Base-by-base conservation (phyloP, 1,140 invertebrate genomes). In the Anadara kagoshimensis region DNA sequence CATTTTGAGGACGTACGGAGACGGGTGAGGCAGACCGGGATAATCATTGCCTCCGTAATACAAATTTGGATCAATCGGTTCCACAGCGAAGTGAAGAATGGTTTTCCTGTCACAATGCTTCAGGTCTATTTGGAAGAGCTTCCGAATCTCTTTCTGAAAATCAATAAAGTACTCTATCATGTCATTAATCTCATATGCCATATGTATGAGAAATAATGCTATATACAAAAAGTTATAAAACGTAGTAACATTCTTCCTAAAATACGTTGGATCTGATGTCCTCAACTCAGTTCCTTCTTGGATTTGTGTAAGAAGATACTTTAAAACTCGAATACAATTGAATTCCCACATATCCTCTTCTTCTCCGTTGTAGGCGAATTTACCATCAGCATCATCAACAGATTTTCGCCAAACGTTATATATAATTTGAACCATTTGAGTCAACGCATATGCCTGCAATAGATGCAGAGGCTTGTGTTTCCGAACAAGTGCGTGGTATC, bases 381-480 rank as follows among this genome's bases (percentile, higher is more conserved):
- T 16, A 22, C 49, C 16, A 18, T 16, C 16, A 51, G 20, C 4
- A 10, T 51, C 49, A 22, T 51, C 49, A 22, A 51, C 49, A 51
- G 49, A 51, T 63, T 24, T 63, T 45, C 45, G 20, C 45, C 22
- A 47, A 63, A 71, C 26, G 24, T 71, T 41, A 54, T 51, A 56
- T 36, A 71, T 24, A 71, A 49, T 45, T 26, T 61, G 51, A 44
- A 71, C 36, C 22, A 63, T 24, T 51, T 71, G 69, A 56, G 69
- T 63, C 41, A 71, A n/a, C 5, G 69, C 47, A 56, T 63, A 71
- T 41, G 53, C 69, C 36, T 45, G 47, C 59, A 71, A 63, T 16
- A 24, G 43, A 41, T 71, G 69, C 16, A 71, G 49, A 14, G 29
- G 22, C 26, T 14, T 41, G 22, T 71, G 44, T 44, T 71, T 71